These are phyloP conservation scores for Hyposoter dolosus DNA, from an alignment of 2,888 invertebrate genomes.

Conservation along the genomic window DNA sequence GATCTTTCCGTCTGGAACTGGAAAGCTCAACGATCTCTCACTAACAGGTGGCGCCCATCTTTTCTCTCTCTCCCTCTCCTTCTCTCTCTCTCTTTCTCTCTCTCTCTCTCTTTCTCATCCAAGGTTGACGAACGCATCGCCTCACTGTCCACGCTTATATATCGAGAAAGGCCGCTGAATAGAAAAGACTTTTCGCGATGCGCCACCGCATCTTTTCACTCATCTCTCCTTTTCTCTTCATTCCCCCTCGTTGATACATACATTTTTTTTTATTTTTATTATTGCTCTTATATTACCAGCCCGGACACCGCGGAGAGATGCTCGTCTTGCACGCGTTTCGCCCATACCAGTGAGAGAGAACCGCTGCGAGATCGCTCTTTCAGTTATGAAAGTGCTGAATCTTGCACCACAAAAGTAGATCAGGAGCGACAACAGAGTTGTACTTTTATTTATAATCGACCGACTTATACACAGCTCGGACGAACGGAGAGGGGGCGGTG, in stretches of 20 bases:
- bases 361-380: slow-evolving; percentile 67
- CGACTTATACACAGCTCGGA: slow-evolving; percentile 74
- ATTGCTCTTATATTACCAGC: slow-evolving; percentile 60
- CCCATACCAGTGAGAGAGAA: slow-evolving; percentile 44
- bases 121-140: slow-evolving; percentile 38
- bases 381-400: slow-evolving; percentile 79
- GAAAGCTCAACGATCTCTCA: slow-evolving; percentile 63
- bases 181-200: slow-evolving; percentile 41
- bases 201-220: slow-evolving; percentile 42
- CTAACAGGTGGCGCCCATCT: slow-evolving; percentile 59
- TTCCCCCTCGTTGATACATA: slow-evolving; percentile 9
- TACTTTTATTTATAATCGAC: slow-evolving; percentile 80
- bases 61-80: slow-evolving; percentile 50
- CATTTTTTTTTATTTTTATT: slow-evolving; percentile 32
- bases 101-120: slow-evolving; percentile 19
- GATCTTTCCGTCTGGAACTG: slow-evolving; percentile 65
- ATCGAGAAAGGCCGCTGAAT: slow-evolving; percentile 31
- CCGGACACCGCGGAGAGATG: slow-evolving; percentile 24
- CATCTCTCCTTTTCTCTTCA: slow-evolving; percentile 35
- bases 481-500: slow-evolving; percentile 36
- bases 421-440: slow-evolving; percentile 78
- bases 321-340: slow-evolving; percentile 41
- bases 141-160: slow-evolving; percentile 25
- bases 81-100: slow-evolving; percentile 14
- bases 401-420: slow-evolving; percentile 75